These are phyloP conservation scores for Rousettus leschenaultii DNA, from an alignment of 2,113 vertebrate species.

Conservation along the genomic window DNA sequence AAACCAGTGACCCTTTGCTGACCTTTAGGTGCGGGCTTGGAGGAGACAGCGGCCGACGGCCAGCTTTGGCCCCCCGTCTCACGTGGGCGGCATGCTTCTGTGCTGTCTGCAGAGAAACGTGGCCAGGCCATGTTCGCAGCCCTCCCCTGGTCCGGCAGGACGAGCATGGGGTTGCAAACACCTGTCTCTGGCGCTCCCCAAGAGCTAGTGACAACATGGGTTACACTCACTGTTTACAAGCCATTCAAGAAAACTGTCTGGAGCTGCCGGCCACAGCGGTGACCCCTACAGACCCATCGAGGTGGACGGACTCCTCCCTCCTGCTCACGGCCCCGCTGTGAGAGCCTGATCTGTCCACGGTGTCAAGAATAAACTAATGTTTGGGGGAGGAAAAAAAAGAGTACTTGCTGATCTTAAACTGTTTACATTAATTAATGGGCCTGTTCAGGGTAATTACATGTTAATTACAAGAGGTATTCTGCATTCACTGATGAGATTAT, in stretches of 20 bases:
- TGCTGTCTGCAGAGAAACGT: neutral
- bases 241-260: neutral
- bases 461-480: neutral
- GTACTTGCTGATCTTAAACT: neutral
- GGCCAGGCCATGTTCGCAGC: neutral
- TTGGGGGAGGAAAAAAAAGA: neutral
- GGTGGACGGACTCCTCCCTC: neutral
- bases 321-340: neutral
- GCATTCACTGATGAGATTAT: neutral
- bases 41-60: rapidly evolving
- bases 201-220: neutral
- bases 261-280: rapidly evolving
- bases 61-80: neutral
- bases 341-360: neutral
- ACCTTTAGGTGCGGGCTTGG: neutral
- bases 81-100: rapidly evolving
- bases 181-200: rapidly evolving
- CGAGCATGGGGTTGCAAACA: too few species aligned
- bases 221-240: rapidly evolving
- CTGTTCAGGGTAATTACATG: neutral
- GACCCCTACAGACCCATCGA: rapidly evolving
- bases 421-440: neutral
- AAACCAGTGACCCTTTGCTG: rapidly evolving
- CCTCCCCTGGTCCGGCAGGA: neutral
- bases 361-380: rapidly evolving